Conservation (phyloP, 2,888 invertebrate species). For the Macroteleia sp. region DNA sequence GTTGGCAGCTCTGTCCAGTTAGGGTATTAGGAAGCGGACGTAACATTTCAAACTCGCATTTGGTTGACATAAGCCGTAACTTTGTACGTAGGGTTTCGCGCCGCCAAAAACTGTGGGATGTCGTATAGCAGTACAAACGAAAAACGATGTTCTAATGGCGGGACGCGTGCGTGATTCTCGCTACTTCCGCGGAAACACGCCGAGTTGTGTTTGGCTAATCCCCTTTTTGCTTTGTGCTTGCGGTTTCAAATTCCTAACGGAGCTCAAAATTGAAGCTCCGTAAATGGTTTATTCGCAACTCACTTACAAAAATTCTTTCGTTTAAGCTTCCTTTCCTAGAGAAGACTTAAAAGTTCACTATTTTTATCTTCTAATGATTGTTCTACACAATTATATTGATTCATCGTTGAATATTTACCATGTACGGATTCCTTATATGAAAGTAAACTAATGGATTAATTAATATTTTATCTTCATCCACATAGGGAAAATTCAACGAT, state of each 20-base stretch:
- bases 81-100: conserved; percentile 74
- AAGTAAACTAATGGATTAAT: too few species aligned
- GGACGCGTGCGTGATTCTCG: conserved; percentile 38
- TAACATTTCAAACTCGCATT: conserved; percentile 81
- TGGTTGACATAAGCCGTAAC: conserved; percentile 81
- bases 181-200: conserved; percentile 45
- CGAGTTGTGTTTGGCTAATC: conserved; percentile 55
- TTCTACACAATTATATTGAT: too few species aligned
- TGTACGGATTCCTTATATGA: too few species aligned
- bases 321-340: too few species aligned
- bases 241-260: conserved; percentile 31
- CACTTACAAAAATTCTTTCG: too few species aligned
- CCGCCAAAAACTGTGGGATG: conserved; percentile 61
- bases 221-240: conserved; percentile 41
- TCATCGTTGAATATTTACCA: too few species aligned
- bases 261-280: conserved; percentile 42
- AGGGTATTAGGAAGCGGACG: conserved; percentile 64
- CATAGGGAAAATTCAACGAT: too few species aligned
- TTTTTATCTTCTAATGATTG: too few species aligned
- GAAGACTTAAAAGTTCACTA: too few species aligned
- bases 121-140: conserved; percentile 51
- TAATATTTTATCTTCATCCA: too few species aligned
- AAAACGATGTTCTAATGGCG: conserved; percentile 63
- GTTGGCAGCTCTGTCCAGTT: conserved; percentile 69
- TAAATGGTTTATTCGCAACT: conserved; percentile 32